A percentile compares a stretch with the other conserved stretches of the same genome.
These are phyloP conservation scores for Geotrypetes seraphini DNA, from an alignment of 2,797 vertebrate species.

Conservation along the genomic window DNA sequence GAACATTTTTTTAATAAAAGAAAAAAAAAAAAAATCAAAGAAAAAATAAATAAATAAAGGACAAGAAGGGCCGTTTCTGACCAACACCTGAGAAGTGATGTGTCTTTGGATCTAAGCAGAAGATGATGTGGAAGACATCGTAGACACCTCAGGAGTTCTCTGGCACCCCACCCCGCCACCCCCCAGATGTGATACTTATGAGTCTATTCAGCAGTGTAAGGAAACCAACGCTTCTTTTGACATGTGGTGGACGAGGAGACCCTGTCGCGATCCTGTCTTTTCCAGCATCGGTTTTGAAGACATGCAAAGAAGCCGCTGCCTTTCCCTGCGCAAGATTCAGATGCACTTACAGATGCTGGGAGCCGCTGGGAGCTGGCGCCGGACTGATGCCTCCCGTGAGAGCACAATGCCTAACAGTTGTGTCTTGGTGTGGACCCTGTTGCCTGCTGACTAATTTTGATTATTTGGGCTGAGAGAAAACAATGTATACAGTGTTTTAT, in stretches of 20 bases:
- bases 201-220: background rate
- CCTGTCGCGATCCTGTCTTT: background rate
- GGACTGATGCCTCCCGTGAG: too few species aligned
- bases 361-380: too few species aligned
- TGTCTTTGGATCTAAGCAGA: too few species aligned
- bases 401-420: too few species aligned
- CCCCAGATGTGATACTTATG: background rate
- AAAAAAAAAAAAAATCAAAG: conserved; percentile 13
- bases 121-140: background rate
- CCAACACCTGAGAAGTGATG: conserved; percentile 4
- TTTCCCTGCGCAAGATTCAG: background rate
- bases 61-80: conserved; percentile 3
- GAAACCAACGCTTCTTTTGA: too few species aligned
- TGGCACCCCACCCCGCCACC: conserved; percentile 1
- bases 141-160: background rate
- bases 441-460: too few species aligned
- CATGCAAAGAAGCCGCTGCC: background rate
- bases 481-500: too few species aligned
- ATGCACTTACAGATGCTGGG: too few species aligned
- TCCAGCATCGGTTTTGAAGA: background rate
- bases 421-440: too few species aligned
- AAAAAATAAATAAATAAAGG: conserved; percentile 12
- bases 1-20: conserved; percentile 23
- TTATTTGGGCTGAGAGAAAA: too few species aligned
- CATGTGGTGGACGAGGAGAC: background rate